These are phyloP conservation scores for Copidosoma aretas DNA, from an alignment of 2,888 invertebrate species.

Conservation along the genomic window DNA sequence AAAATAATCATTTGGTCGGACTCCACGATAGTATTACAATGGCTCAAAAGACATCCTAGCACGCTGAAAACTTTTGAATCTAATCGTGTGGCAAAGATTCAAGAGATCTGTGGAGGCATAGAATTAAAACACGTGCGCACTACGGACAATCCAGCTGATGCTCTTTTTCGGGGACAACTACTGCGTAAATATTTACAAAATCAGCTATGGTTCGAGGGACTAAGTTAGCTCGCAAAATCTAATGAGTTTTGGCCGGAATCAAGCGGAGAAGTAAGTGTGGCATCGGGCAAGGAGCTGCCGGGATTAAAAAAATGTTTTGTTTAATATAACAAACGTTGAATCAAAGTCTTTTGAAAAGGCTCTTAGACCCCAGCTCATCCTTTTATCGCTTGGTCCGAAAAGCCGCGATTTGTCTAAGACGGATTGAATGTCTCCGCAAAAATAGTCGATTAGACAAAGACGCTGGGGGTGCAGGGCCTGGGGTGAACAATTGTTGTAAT, in stretches of 20 bases:
- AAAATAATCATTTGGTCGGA: constrained; percentile 33
- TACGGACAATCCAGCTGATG: constrained; percentile 1
- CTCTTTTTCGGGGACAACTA: not conserved
- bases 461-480: too few species aligned
- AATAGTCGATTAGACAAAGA: too few species aligned
- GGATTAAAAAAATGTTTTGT: too few species aligned
- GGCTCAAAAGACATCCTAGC: not conserved
- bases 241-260: not conserved
- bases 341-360: constrained; percentile 63
- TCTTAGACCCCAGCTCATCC: constrained; percentile 72
- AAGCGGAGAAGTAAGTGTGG: too few species aligned
- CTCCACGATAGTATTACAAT: constrained; percentile 14
- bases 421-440: too few species aligned
- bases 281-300: too few species aligned
- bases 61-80: constrained; percentile 2
- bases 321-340: too few species aligned
- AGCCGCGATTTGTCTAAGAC: constrained; percentile 3
- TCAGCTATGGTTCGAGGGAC: not conserved
- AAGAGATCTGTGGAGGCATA: not conserved
- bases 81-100: not conserved
- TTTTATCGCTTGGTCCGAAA: too few species aligned
- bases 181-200: not conserved
- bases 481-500: too few species aligned
- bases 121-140: not conserved
- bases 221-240: not conserved